Percentiles rank a stretch among this genome's conserved stretches.
phyloP scores from a whole-genome alignment of 2,113 vertebrate genomes.

The Phocoena sinus region DNA sequence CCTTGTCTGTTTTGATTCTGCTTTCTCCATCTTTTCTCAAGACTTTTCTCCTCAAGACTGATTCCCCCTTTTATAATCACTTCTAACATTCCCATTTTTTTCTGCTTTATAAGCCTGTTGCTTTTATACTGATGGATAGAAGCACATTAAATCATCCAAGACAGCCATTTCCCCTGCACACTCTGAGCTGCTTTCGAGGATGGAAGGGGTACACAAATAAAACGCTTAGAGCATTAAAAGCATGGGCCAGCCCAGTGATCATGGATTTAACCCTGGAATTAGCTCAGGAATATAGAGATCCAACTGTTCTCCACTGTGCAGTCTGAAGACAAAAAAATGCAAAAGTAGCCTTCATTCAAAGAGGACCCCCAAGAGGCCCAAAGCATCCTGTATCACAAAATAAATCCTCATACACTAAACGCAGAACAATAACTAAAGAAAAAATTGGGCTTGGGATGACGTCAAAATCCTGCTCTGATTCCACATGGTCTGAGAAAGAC shows the following conservation, averaged over 20 bases:
- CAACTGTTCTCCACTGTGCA: not conserved
- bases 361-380: not conserved
- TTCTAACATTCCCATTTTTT: not conserved
- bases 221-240: not conserved
- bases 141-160: not conserved
- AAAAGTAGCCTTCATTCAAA: not conserved
- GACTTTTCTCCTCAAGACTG: not conserved
- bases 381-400: constrained; percentile 12
- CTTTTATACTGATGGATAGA: not conserved
- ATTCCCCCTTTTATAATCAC: not conserved
- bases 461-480: not conserved
- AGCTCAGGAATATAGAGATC: not conserved
- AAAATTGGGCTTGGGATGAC: not conserved
- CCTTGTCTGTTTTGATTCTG: not conserved
- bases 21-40: constrained; percentile 2
- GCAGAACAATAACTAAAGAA: constrained; percentile 1
- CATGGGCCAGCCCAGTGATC: not conserved
- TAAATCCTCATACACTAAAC: not conserved
- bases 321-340: not conserved
- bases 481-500: not conserved
- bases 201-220: not conserved
- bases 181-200: not conserved
- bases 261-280: not conserved
- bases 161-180: not conserved
- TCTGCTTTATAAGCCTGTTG: not conserved